Conservation (phyloP, 1,140 invertebrate species). For the Octopus bimaculoides region DNA sequence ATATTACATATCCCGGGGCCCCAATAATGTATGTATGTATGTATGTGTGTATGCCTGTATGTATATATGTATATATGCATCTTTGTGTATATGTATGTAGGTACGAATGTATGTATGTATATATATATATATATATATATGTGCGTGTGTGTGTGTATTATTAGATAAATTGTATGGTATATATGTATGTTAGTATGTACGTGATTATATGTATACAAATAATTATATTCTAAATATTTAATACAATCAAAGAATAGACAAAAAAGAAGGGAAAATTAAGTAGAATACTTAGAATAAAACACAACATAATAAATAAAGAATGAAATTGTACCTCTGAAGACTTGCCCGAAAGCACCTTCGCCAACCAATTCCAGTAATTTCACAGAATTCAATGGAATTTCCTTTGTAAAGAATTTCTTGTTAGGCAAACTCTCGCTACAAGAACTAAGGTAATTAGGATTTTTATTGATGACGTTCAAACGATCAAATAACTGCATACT, state of each 20-base stretch:
- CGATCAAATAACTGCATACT: constrained; percentile 44
- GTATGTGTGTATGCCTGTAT: neutral
- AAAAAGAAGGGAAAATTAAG: neutral
- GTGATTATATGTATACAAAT: neutral
- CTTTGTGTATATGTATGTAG: neutral
- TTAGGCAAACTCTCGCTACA: constrained; percentile 18
- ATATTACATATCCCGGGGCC: too few relatives aligned
- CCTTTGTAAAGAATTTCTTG: constrained; percentile 28
- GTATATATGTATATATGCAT: neutral
- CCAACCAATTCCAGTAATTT: constrained; percentile 76
- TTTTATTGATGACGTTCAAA: constrained; percentile 50
- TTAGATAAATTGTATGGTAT: neutral
- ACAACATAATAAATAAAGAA: constrained; percentile 6
- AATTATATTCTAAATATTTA: neutral
- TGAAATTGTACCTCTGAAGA: constrained; percentile 72
- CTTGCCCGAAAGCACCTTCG: constrained; percentile 90
- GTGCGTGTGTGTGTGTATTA: neutral
- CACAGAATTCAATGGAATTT: constrained; percentile 63
- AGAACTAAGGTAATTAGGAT: constrained; percentile 45
- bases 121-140: neutral
- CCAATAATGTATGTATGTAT: too few relatives aligned
- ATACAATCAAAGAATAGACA: neutral
- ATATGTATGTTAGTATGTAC: neutral
- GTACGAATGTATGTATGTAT: neutral
- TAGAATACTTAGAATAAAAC: neutral